Base-by-base conservation (phyloP, 1,140 invertebrate genomes). In the Papilio helenus region DNA sequence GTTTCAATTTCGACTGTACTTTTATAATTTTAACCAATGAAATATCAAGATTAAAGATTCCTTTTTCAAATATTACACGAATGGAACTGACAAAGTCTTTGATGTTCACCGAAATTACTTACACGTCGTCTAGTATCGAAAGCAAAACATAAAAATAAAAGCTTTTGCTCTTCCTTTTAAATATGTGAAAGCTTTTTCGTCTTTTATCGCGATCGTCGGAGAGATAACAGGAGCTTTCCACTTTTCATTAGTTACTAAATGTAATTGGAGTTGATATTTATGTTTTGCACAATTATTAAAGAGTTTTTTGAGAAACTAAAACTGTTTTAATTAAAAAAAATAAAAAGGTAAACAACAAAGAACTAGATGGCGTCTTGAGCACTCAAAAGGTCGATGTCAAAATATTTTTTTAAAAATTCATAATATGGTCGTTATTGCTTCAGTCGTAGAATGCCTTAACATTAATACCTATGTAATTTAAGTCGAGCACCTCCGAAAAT, bases 91-190 rank as follows among this genome's bases (percentile, higher is more conserved):
- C 26, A 29, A 14, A 68, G 23, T 29, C 61, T 68, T 68, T 68
- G 61, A 68, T 68, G 61, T 68, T 68, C 23, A 18, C 23, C 12
- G 61, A 68, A 68, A 68, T 68, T 68, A 68, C 26, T 68, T 34
- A 29, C 4, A 68, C 58, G 20, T 61, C 23, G 58, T 23, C 9
- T 61, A 23, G 58, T 58, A 23, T 23, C 55, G 20, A 9, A 29
- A 65, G 61, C 61, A 29, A 16, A 29, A 34, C 14, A 65, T 26
- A 61, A 61, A 26, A 26, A 65, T n/a, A 65, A 65, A 29, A 65
- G 61, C 26, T 23, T 23, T 12, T 3, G 20, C 58, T 5, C 23
- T 18, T 16, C 26, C 61, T 65, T 65, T 65, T 29, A 55, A 55
- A 65, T 65, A 65, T 29, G 29, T 65, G 23, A 65, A 65, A 65